phyloP scores from a whole-genome alignment of 2,113 vertebrate species.

The Asarcornis scutulata region DNA sequence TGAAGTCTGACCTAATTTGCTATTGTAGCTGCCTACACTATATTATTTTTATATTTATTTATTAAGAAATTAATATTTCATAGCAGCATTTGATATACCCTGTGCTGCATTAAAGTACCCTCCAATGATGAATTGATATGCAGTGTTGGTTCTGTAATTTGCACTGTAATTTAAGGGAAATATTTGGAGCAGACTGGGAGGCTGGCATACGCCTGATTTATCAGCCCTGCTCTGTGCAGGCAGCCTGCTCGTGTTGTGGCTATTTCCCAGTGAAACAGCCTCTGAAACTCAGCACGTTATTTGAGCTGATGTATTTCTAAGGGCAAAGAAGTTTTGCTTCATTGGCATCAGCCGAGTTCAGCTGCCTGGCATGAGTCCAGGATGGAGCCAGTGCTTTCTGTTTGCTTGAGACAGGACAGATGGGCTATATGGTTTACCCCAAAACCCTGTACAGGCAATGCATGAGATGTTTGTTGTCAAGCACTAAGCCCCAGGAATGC shows the following conservation, averaged over 20 bases:
- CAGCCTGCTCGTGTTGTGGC: accelerated
- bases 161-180: not conserved
- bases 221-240: accelerated
- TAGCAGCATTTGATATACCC: not conserved
- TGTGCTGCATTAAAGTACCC: not conserved
- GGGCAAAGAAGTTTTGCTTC: not conserved
- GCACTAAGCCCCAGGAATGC: not conserved
- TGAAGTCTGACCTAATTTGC: not conserved
- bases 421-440: not conserved
- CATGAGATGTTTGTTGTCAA: accelerated
- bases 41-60: not conserved
- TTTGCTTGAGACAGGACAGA: not conserved
- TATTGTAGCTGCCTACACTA: not conserved
- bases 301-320: not conserved
- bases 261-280: not conserved
- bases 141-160: not conserved
- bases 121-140: not conserved
- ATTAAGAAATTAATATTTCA: not conserved
- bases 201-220: accelerated
- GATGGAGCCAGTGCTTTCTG: too few species aligned
- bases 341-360: not conserved
- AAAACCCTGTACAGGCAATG: not conserved
- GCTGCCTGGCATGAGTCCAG: accelerated
- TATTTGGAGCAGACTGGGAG: not conserved
- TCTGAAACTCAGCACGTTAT: not conserved